Base-by-base conservation (phyloP, 2,888 invertebrate species). In the Arrhopalites spinosus region DNA sequence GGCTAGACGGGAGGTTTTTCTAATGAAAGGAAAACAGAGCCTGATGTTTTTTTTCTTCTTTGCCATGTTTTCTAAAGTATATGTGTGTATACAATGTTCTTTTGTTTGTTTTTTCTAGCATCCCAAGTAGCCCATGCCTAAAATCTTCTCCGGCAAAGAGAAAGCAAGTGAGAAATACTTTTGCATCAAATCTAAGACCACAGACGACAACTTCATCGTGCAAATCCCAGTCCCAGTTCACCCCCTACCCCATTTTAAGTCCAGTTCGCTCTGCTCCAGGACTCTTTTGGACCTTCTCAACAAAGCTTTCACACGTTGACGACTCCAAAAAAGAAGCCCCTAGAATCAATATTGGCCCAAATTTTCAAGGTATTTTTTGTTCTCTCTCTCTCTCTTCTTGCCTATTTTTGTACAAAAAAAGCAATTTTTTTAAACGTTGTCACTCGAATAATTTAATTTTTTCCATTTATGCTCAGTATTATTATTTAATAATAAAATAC, bases 171-270 rank as follows among this genome's bases (percentile, higher is more conserved):
- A 70, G 79, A 53, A 80, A 80, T 67, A 80, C 80, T 25, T 79
- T 80, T 76, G 80, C 80, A 64, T 80, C 80, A 20, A 80, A 80
- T 74, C 68, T 80, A 43, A 66, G 80, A 27, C 78, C 77, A 3
- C 79, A 77, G 56, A 68, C 72, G 11, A 64, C 15, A 27, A 76
- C 74, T 74, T 75, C 30, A 70, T 69, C 64, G 76, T 73, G 30
- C 77, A 75, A 23, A 77, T 75, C 67, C 53, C 77, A 50, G 47
- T 88, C 90, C 15, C 89, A 90, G 77, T 98, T 93, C 86, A 98
- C 97, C 0, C 97, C 98, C 17, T 93, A 95, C 36, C 98, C 98
- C 0, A 93, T 98, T 84, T 87, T 98, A 73, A 94, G 95, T 84
- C 98, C 98, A 0, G 92, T 94, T 77, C 89, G 98, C 79, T 90